Percentiles rank a stretch among this genome's conserved stretches.
These are phyloP conservation scores for Hystrix cristata DNA, from an alignment of 2,113 vertebrate species.

Conservation along the genomic window DNA sequence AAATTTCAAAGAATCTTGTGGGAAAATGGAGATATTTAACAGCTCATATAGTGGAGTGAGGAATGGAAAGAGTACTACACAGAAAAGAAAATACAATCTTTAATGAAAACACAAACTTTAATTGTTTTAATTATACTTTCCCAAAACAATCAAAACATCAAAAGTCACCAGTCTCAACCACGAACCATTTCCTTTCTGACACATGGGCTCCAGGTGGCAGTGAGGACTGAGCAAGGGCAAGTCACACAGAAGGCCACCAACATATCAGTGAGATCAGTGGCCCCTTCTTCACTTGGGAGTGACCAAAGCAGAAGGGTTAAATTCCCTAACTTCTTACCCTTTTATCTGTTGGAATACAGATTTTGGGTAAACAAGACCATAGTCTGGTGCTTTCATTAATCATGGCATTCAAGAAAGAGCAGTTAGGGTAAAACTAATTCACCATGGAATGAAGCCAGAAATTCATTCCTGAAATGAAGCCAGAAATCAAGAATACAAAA, in stretches of 20 bases:
- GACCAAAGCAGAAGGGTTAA: neutral
- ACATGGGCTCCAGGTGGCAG: neutral
- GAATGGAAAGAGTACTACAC: conserved; percentile 72
- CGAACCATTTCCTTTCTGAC: neutral
- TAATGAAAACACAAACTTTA: neutral
- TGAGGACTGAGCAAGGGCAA: neutral
- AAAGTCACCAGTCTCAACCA: neutral
- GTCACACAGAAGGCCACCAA: neutral
- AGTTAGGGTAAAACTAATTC: neutral
- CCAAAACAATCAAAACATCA: neutral
- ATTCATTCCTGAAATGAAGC: neutral
- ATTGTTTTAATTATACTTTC: neutral
- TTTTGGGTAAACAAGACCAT: neutral
- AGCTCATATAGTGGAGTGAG: conserved; percentile 28
- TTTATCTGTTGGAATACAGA: neutral
- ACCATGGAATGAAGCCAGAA: neutral
- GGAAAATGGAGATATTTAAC: conserved; percentile 27
- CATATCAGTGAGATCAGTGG: neutral
- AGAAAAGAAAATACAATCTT: neutral
- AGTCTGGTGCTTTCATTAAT: neutral
- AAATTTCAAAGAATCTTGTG: conserved; percentile 36
- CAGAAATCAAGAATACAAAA: neutral
- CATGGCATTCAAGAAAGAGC: neutral
- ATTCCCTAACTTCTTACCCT: neutral
- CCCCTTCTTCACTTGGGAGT: neutral